Base-by-base conservation (phyloP, 2,113 vertebrate genomes). In the Empidonax alnorum region DNA sequence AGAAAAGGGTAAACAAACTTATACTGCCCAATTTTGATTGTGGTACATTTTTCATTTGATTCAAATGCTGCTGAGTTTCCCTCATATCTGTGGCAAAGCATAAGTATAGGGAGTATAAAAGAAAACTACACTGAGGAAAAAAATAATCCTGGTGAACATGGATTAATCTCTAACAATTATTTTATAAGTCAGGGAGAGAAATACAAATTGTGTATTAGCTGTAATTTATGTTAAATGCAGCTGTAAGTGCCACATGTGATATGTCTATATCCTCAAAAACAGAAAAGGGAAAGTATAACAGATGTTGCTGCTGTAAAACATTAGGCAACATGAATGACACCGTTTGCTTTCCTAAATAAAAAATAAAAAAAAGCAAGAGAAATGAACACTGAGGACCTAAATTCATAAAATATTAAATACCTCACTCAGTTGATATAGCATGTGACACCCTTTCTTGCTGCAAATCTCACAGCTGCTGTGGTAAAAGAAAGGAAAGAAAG, bases 321-420 rank as follows among this genome's bases (percentile, higher is more conserved):
- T 90, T 81, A 92, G 73, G 37, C 65, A 90, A 92, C 65, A 58
- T 72, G 76, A 94, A 76, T n/a, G 66, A 79, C 58, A 90, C 65
- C 28, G 71, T 82, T 90, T 92, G 49, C 87, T 93, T 90, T 65
- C 24, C 56, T 67, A 96, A 94, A 92, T 63, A 92, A 94, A 95
- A 95, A 87, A 79, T 61, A 49, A 59, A 76, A 93, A 93, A 94
- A 81, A 46, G 19, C 22, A 31, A 71, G 30, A 88, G 31, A 84
- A 94, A 86, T 28, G 19, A 93, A 83, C 65, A 52, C 27, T 44
- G 35, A 86, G 41, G 52, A 93, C 39, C 56, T 71, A 77, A 77
- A 93, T 44, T 63, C 79, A 95, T 96, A 93, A 92, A 94, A 95
- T 90, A 94, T 90, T 93, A 46, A 94, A 65, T 46, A 81, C 49